Evolutionary conservation across 2,888 invertebrate species (phyloP), one percentile per base, ranked within the genome.

Genomic region (Tineola bisselliella): DNA sequence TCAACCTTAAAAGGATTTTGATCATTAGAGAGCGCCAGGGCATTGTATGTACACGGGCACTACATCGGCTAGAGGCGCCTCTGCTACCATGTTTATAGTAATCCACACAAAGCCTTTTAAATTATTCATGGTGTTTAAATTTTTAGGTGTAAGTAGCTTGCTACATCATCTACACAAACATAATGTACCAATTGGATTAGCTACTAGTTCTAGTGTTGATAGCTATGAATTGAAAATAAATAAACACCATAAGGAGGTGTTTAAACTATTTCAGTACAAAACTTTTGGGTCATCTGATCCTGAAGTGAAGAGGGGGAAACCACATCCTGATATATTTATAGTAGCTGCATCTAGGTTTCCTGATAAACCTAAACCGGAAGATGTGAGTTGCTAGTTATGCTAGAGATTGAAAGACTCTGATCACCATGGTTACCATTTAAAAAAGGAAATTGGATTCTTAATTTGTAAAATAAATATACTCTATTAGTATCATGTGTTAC

Each of bases 271-370:
- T 68, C 77, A 89, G 64, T 93, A 94, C 71, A 89, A 91, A 64
- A 95, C 96, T 0, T 90, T 92, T 67, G 95, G 94, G 0, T 92
- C 93, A 18, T 91, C 92, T 33, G 96, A 98, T 76, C 91, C 93
- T 0, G 94, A 94, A 65, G 95, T 97, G 0, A 92, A 91, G 70
- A 80, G 88, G 44, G 95, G 96, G 0, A 97, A 98, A 81, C 97
- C 97, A 1, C 88, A 90, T 59, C 97, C 97, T 0, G 96, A 97
- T 75, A 93, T 95, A 69, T 98, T 95, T 76, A 74, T 93, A 30
- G 89, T 95, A 8, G 91, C 93, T 68, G 93, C 94, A 0, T 77
- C 81, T 8, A 88, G 93, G 62, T 97, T 97, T 75, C 73, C 88
- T 0, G 90, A 91, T 63, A 83, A 88, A 65, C 92, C 93, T 17